phyloP scores from a whole-genome alignment of 2,113 vertebrate species.

The Prietella phreatophila region DNA sequence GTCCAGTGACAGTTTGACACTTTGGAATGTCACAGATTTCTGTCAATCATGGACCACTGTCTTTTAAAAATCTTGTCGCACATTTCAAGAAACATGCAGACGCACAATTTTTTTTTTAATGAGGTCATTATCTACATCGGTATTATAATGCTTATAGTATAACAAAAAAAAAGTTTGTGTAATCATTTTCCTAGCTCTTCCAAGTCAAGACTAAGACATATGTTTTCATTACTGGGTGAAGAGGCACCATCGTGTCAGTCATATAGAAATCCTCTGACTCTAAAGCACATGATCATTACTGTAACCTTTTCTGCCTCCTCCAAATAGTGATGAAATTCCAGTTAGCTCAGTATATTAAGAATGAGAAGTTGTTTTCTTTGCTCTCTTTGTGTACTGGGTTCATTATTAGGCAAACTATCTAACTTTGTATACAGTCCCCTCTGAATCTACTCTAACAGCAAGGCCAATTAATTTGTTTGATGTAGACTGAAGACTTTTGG shows the following conservation, averaged over 20 bases:
- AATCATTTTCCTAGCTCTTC: too few species aligned
- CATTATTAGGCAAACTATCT: not conserved
- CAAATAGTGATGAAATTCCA: not conserved
- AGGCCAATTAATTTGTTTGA: too few species aligned
- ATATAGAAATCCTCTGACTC: too few species aligned
- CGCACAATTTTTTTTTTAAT: not conserved
- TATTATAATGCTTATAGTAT: not conserved
- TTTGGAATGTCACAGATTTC: not conserved
- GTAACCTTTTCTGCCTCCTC: not conserved
- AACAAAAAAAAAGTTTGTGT: not conserved
- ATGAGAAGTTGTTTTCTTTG: not conserved
- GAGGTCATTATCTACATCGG: not conserved
- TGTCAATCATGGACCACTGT: not conserved
- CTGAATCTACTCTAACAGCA: too few species aligned
- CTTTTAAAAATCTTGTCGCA: not conserved
- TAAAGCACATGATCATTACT: not conserved
- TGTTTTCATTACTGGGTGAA: too few species aligned
- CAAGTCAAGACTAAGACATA: too few species aligned
- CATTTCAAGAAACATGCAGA: not conserved
- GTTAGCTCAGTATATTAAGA: not conserved
- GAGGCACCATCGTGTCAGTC: too few species aligned
- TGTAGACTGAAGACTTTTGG: too few species aligned
- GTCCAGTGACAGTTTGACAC: not conserved
- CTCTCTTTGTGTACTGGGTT: not conserved
- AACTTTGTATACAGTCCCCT: not conserved